phyloP scores from a whole-genome alignment of 2,888 invertebrate genomes.

The Drosophila heteroneura region DNA sequence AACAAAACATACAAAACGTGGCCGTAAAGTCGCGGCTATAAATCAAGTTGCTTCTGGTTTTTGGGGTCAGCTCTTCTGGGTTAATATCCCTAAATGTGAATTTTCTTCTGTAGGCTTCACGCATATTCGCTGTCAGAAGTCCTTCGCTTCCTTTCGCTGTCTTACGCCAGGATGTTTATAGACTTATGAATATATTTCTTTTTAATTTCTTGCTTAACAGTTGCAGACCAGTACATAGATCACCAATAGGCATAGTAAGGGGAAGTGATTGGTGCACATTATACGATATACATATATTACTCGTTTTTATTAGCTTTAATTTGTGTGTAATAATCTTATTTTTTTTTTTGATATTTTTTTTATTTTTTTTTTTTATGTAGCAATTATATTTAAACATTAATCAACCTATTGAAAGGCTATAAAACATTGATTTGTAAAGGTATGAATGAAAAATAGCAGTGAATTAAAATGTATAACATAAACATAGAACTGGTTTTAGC shows the following conservation, averaged over 20 bases:
- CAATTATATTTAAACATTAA: no score
- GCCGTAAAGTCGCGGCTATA: slow-evolving; percentile 73
- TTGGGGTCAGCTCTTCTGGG: slow-evolving; percentile 44
- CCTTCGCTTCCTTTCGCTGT: neutral
- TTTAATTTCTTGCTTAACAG: slow-evolving; percentile 6
- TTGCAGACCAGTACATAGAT: neutral
- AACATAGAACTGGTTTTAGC: no score
- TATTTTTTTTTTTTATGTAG: no score
- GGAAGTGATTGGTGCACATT: neutral
- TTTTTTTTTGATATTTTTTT: neutral
- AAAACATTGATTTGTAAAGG: no score
- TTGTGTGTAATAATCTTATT: neutral
- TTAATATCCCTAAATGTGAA: slow-evolving; percentile 51
- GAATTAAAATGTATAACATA: no score
- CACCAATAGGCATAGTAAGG: neutral
- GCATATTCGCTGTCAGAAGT: neutral
- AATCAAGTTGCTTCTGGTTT: slow-evolving; percentile 58
- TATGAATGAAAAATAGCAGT: no score
- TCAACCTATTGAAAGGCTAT: no score
- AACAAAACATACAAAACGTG: slow-evolving; percentile 55
- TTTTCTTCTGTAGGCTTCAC: slow-evolving; percentile 4
- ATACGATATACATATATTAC: neutral
- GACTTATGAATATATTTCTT: slow-evolving; percentile 9
- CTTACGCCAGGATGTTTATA: slow-evolving; percentile 2
- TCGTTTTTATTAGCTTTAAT: neutral